phyloP scores from a whole-genome alignment of 2,797 vertebrate species.

The Chaetodon trifasciatus region DNA sequence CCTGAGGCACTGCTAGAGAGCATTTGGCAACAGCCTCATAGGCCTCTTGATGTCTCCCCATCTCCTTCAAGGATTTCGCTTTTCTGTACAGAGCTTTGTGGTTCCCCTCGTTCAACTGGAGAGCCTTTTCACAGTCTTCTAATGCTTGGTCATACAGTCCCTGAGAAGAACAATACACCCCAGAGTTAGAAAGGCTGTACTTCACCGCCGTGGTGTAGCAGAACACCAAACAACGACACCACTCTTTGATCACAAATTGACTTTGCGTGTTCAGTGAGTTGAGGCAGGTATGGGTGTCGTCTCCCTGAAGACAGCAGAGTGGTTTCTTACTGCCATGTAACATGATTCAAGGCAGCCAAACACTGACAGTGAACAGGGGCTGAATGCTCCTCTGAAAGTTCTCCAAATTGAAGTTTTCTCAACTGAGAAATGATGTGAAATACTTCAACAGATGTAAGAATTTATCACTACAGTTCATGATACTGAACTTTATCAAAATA shows the following conservation, averaged over 20 bases:
- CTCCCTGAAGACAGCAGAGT: conserved; percentile 11
- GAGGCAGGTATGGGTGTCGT: conserved; percentile 21
- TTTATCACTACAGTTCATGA: background rate
- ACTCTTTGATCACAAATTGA: conserved; percentile 17
- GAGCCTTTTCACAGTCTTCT: conserved; percentile 93
- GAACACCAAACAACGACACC: conserved; percentile 2
- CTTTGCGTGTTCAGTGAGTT: conserved; percentile 18
- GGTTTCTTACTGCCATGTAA: conserved; percentile 22
- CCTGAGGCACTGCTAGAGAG: conserved; percentile 95
- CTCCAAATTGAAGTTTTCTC: background rate
- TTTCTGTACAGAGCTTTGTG: conserved; percentile 94
- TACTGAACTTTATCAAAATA: background rate
- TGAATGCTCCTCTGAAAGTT: conserved; percentile 11
- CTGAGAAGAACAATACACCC: conserved; percentile 70
- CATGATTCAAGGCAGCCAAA: background rate
- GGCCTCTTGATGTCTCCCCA: conserved; percentile 92
- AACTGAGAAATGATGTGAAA: background rate
- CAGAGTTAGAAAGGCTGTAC: background rate
- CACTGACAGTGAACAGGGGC: background rate
- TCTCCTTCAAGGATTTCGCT: conserved; percentile 91
- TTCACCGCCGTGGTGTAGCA: background rate
- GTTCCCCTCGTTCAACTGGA: conserved; percentile 92
- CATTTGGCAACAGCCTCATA: conserved; percentile 96
- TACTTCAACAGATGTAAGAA: background rate
- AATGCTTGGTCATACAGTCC: conserved; percentile 92